Evolutionary conservation across 2,113 vertebrate genomes (phyloP).

Genomic region (Mionectes macconnelli): DNA sequence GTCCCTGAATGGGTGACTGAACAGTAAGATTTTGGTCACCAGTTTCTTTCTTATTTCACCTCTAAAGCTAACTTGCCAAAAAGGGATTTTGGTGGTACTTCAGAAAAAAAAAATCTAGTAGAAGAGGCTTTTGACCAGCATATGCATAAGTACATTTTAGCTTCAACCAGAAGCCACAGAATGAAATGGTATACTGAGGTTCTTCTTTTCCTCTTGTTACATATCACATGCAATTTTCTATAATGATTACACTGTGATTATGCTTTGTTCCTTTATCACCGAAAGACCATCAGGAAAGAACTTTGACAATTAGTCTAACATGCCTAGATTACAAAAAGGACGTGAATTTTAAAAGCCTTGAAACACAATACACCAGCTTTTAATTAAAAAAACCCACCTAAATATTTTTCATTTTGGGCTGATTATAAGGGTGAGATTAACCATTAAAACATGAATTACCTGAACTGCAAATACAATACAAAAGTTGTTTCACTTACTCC

Average conservation of each 20-base stretch:
- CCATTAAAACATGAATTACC: background rate
- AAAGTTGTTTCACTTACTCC: background rate
- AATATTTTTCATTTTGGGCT: background rate
- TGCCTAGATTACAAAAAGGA: background rate
- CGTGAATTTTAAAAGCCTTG: background rate
- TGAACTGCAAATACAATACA: background rate
- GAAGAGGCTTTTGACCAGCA: background rate
- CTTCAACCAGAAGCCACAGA: background rate
- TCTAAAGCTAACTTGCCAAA: background rate
- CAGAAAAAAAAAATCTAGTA: background rate
- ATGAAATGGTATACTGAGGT: background rate
- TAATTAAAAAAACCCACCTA: too few relatives aligned
- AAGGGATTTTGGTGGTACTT: background rate
- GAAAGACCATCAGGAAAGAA: background rate
- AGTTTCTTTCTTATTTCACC: background rate
- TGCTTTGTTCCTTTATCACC: background rate
- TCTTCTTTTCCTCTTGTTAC: background rate
- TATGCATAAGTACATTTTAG: background rate
- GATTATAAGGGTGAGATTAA: background rate
- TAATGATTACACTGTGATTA: background rate
- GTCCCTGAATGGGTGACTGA: background rate
- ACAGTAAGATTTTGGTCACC: background rate
- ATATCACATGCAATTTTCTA: background rate
- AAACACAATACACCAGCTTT: background rate
- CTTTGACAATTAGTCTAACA: background rate